Evolutionary conservation across 1,140 invertebrate genomes (phyloP), one percentile per base, ranked within the genome.

Genomic region (Eriosoma lanigerum): DNA sequence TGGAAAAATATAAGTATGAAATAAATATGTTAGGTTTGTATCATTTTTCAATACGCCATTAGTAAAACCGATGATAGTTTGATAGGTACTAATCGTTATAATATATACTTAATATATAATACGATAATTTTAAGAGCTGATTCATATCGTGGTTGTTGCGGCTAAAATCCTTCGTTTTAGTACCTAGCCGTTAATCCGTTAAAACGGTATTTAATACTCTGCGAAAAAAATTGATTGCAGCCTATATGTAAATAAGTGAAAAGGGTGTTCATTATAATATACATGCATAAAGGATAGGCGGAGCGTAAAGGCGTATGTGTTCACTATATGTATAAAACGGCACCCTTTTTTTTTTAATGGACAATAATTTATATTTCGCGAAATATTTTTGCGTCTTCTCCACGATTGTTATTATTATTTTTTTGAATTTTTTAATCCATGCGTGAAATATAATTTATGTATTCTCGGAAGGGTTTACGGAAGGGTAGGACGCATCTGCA

Each of bases 381-480:
- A 76, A 76, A 76, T 76, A 76, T 76, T 76, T 76, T 60, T 58
- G 73, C 73, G 73, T 76, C 73, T 76, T 76, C 73, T 73, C 29
- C 48, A 29, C 73, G 32, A 76, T 76, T 76, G 73, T 76, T 76
- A 76, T 76, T 76, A 76, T 50, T 70, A 70, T 70, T 76, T 76
- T 75, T 76, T 76, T 76, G 73, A 76, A 60, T 76, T 76, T 76
- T 76, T 76, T 76, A 76, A 76, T 76, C 73, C 73, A 76, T 76
- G 73, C 73, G 73, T 76, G 73, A 76, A 76, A 76, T 76, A 76
- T 76, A 76, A 76, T 76, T 76, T 76, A 76, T 76, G 73, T 76
- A 76, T 76, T 76, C 73, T 58, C 73, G 73, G 73, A 60, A 60
- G 54, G 73, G 73, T 56, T 76, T 76, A 38, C 32, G 52, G 32